Evolutionary conservation across 2,113 vertebrate species (phyloP).

Genomic region (Megaceryle torquata): DNA sequence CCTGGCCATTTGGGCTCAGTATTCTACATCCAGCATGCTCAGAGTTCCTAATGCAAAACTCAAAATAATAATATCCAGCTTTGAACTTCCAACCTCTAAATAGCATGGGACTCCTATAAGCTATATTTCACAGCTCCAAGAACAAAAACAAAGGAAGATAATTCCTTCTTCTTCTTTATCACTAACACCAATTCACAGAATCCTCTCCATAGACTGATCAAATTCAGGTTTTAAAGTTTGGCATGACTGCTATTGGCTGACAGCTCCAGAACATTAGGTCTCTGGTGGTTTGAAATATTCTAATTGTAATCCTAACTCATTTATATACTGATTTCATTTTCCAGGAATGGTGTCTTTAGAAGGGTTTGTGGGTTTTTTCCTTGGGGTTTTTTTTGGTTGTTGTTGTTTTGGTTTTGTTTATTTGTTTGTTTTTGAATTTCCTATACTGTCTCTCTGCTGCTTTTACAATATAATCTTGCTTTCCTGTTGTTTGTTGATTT

Average conservation of each 20-base stretch:
- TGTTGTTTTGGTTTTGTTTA: too few relatives aligned
- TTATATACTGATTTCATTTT: background rate
- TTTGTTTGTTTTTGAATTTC: background rate
- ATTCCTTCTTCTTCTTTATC: background rate
- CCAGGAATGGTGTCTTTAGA: background rate
- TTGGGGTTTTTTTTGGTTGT: background rate
- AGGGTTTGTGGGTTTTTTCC: too few relatives aligned
- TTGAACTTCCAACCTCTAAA: background rate
- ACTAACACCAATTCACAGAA: background rate
- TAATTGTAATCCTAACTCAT: background rate
- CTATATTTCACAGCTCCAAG: background rate
- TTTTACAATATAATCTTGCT: background rate
- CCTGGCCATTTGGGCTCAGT: background rate
- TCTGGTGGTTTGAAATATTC: background rate
- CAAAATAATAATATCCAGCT: background rate
- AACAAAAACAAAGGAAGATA: background rate
- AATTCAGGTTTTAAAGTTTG: background rate
- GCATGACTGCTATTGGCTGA: background rate
- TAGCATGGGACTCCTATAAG: background rate
- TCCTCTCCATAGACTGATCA: background rate
- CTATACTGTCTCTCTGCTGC: background rate
- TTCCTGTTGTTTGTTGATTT: background rate
- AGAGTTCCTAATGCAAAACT: background rate
- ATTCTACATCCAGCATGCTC: background rate
- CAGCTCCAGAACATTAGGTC: background rate